These are phyloP conservation scores for Turnix velox DNA, from an alignment of 2,113 vertebrate species.

Conservation along the genomic window DNA sequence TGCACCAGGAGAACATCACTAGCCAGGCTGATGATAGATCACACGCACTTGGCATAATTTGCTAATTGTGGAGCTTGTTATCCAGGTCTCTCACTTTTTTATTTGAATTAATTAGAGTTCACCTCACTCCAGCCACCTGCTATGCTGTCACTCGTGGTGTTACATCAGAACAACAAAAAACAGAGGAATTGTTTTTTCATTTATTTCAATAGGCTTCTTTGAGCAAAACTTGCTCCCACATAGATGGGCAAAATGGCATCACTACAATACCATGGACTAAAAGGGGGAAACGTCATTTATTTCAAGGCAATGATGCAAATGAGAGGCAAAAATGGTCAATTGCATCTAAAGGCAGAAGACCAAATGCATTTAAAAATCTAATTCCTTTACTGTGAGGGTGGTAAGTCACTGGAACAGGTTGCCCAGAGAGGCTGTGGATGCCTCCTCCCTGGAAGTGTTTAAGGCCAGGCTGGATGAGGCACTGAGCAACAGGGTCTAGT, in stretches of 20 bases:
- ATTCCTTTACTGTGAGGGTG: too few relatives aligned
- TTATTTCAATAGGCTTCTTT: constrained; percentile 52
- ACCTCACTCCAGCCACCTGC: constrained; percentile 61
- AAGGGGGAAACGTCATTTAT: constrained; percentile 23
- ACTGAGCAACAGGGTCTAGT: too few relatives aligned
- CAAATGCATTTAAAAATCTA: neutral
- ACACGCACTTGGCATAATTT: constrained; percentile 57
- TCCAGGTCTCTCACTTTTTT: constrained; percentile 63
- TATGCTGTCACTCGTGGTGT: constrained; percentile 33
- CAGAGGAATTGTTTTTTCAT: constrained; percentile 30
- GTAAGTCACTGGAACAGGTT: too few relatives aligned
- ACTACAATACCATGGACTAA: neutral
- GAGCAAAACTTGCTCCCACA: constrained; percentile 27
- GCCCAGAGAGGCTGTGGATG: too few relatives aligned
- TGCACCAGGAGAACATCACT: constrained; percentile 19
- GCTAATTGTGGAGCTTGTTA: constrained; percentile 76
- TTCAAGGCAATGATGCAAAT: constrained; percentile 12
- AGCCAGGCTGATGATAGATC: constrained; percentile 45
- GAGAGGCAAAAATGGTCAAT: neutral
- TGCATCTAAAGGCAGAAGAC: constrained; percentile 27
- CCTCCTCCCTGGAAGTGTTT: too few relatives aligned
- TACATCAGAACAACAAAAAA: constrained; percentile 36
- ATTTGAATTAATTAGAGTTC: constrained; percentile 75
- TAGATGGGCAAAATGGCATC: constrained; percentile 16
- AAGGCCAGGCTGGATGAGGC: too few relatives aligned